Conservation (phyloP, 2,888 invertebrate species). For the Acanthopleura granulata region DNA sequence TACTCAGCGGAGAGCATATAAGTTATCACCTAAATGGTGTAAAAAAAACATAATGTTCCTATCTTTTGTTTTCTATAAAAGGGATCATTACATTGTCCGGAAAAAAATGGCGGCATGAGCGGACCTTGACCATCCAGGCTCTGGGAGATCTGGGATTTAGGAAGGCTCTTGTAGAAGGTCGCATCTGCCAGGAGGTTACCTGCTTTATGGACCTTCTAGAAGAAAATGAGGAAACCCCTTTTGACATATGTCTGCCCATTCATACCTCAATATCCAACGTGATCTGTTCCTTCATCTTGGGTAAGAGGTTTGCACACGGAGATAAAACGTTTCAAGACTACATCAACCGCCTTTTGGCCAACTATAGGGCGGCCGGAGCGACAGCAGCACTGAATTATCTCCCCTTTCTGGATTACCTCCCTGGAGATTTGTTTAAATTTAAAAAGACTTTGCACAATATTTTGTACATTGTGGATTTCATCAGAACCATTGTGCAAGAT, state of each 20-base stretch:
- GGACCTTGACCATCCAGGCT: neutral
- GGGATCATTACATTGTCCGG: neutral
- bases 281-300: neutral
- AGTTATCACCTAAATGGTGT: too few species aligned
- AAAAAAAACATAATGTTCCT: too few species aligned
- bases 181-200: neutral
- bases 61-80: neutral
- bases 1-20: too few species aligned
- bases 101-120: neutral
- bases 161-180: conserved; percentile 4
- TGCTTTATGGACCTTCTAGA: neutral
- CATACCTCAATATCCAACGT: conserved; percentile 14
- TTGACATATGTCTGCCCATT: conserved; percentile 10
- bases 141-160: conserved; percentile 9
- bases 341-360: conserved; percentile 10
- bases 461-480: neutral
- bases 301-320: conserved; percentile 21
- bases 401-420: conserved; percentile 25
- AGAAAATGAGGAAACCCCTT: neutral
- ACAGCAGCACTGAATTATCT: conserved; percentile 14
- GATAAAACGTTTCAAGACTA: conserved; percentile 28
- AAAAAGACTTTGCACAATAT: conserved; percentile 18
- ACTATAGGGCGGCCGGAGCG: conserved; percentile 7
- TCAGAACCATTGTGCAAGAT: conserved; percentile 20
- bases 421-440: conserved; percentile 18